These are phyloP conservation scores for Nematolebias whitei DNA, from an alignment of 2,113 vertebrate species.

Conservation along the genomic window DNA sequence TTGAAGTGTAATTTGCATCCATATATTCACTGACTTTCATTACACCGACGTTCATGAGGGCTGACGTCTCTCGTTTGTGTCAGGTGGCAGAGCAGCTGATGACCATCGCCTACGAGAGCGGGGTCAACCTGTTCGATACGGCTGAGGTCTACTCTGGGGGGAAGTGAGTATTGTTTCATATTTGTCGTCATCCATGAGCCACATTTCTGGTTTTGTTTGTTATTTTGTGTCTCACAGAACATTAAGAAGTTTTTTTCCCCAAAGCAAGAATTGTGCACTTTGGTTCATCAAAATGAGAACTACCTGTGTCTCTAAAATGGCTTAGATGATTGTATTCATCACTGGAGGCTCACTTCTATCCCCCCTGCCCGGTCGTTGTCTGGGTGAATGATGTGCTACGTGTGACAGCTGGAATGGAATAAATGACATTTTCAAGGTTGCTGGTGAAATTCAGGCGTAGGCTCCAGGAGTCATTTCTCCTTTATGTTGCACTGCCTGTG, in stretches of 20 bases:
- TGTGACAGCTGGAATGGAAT: conserved; percentile 6
- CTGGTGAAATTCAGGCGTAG: background rate
- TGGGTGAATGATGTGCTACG: conserved; percentile 30
- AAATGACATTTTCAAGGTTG: conserved; percentile 56
- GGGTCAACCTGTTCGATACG: conserved; percentile 96
- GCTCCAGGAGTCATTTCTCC: background rate
- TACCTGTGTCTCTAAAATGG: conserved; percentile 24
- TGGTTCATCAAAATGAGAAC: conserved; percentile 16
- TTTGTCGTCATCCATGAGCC: conserved; percentile 19
- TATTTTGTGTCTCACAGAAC: background rate
- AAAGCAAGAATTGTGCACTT: conserved; percentile 33
- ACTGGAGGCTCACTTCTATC: conserved; percentile 40
- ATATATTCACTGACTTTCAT: conserved; percentile 16
- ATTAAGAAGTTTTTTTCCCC: conserved; percentile 28
- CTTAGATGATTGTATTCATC: conserved; percentile 55
- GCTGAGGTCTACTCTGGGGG: conserved; percentile 95
- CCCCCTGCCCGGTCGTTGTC: conserved; percentile 18
- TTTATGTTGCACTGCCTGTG: conserved; percentile 18
- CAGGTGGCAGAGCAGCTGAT: conserved; percentile 97
- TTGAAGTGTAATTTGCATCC: conserved; percentile 20
- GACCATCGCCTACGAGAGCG: conserved; percentile 96
- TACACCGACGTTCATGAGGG: background rate
- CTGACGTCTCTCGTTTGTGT: conserved; percentile 17
- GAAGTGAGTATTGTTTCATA: conserved; percentile 82
- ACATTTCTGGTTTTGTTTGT: conserved; percentile 12